Percentiles rank a stretch among this genome's conserved stretches.
Conservation (phyloP, 2,888 invertebrate genomes). For the Dryobota labecula region DNA sequence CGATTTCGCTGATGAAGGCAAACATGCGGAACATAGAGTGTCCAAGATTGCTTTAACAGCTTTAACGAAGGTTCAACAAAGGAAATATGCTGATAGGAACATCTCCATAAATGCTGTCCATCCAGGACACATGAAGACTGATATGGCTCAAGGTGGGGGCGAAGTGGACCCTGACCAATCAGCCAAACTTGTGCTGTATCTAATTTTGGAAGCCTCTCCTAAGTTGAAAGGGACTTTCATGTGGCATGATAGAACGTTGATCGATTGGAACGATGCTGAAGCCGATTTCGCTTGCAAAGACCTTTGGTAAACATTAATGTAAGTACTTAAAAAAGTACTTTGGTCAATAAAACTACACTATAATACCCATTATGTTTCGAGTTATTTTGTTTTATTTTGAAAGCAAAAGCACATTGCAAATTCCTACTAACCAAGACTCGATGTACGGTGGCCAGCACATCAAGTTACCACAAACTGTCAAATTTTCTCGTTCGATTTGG, state of each 20-base stretch:
- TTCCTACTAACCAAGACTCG: too few relatives aligned
- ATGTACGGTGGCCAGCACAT: too few relatives aligned
- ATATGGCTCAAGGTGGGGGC: constrained; percentile 89
- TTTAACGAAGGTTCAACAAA: constrained; percentile 82
- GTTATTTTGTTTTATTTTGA: constrained; percentile 19
- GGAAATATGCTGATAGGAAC: constrained; percentile 77
- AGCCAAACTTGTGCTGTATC: constrained; percentile 90
- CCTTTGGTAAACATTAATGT: constrained; percentile 67
- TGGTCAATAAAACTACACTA: not conserved
- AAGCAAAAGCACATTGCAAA: not conserved
- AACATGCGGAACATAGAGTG: constrained; percentile 86
- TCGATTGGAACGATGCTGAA: constrained; percentile 91
- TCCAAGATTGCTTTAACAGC: constrained; percentile 85
- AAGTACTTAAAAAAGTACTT: not conserved
- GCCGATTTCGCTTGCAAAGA: constrained; percentile 80
- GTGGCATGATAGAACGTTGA: constrained; percentile 91
- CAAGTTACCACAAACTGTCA: too few relatives aligned
- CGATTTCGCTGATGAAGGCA: constrained; percentile 85
- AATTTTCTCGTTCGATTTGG: too few relatives aligned
- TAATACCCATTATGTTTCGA: not conserved
- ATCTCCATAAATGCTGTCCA: constrained; percentile 85
- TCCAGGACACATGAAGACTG: constrained; percentile 83
- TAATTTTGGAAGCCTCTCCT: constrained; percentile 91
- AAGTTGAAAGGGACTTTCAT: constrained; percentile 92
- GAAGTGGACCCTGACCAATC: constrained; percentile 91